Percentiles rank a stretch among this genome's conserved stretches.
Conservation (phyloP, 1,140 invertebrate genomes). For the Neelides sp. region DNA sequence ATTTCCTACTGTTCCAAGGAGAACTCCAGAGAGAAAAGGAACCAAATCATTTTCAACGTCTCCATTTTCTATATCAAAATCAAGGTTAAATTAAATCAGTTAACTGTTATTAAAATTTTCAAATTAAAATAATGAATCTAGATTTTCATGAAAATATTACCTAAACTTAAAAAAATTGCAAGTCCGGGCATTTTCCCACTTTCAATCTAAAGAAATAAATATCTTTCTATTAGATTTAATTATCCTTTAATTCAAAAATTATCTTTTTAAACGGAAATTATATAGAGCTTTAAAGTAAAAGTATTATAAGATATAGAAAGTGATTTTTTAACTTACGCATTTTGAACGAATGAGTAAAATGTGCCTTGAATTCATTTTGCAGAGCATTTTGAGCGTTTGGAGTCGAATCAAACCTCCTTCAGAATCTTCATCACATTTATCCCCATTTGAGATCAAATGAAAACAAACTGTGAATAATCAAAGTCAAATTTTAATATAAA, state of each 20-base stretch:
- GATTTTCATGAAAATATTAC: too few relatives aligned
- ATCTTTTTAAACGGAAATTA: conserved; percentile 6
- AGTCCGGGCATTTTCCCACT: conserved; percentile 77
- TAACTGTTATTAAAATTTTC: neutral
- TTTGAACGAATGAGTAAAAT: conserved; percentile 65
- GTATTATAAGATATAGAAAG: conserved; percentile 6
- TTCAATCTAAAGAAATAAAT: conserved; percentile 45
- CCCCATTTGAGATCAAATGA: conserved; percentile 71
- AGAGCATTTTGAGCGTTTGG: conserved; percentile 61
- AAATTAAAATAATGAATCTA: neutral
- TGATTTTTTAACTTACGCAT: conserved; percentile 43
- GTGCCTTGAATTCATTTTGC: conserved; percentile 79
- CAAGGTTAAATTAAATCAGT: neutral
- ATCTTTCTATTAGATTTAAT: too few relatives aligned
- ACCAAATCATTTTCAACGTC: conserved; percentile 43
- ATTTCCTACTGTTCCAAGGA: conserved; percentile 68
- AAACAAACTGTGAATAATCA: conserved; percentile 54
- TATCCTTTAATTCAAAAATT: neutral
- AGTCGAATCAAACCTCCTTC: conserved; percentile 54
- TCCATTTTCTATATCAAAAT: conserved; percentile 6
- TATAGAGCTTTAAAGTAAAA: conserved; percentile 13
- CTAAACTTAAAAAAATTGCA: conserved; percentile 62
- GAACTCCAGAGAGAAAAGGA: conserved; percentile 76
- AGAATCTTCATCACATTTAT: conserved; percentile 70
- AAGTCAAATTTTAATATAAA: conserved; percentile 18